phyloP scores from a whole-genome alignment of 2,797 vertebrate genomes.

The Pseudomugil gertrudae region DNA sequence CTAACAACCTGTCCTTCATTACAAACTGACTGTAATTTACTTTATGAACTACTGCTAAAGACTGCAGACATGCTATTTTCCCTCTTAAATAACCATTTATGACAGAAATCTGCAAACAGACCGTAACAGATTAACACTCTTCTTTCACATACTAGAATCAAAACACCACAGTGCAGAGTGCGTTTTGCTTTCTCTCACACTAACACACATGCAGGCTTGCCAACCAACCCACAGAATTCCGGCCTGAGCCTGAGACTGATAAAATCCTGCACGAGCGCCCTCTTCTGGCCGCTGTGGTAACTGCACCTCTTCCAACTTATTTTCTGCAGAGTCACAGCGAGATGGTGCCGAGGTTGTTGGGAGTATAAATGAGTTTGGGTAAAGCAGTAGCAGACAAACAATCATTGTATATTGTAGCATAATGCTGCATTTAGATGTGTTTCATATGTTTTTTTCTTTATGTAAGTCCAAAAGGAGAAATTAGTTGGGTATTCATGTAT shows the following conservation, averaged over 20 bases:
- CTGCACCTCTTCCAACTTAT: slow-evolving; percentile 6
- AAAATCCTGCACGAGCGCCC: slow-evolving; percentile 42
- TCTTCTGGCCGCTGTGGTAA: slow-evolving; percentile 33
- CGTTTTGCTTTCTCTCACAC: neutral
- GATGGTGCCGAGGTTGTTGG: neutral
- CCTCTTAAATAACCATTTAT: too few species aligned
- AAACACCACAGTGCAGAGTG: neutral
- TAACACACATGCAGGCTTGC: neutral
- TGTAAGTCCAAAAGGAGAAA: neutral
- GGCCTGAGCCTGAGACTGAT: too few species aligned
- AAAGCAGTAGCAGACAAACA: neutral
- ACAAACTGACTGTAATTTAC: too few species aligned
- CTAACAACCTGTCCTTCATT: neutral
- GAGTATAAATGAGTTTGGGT: slow-evolving; percentile 2
- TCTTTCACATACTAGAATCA: neutral
- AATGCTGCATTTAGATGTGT: too few species aligned
- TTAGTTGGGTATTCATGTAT: too few species aligned
- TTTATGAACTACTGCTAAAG: too few species aligned
- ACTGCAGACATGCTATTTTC: too few species aligned
- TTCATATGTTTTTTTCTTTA: neutral
- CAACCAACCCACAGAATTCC: too few species aligned
- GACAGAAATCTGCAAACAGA: too few species aligned
- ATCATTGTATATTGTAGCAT: too few species aligned
- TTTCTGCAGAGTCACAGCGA: neutral
- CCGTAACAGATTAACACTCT: too few species aligned